phyloP scores from a whole-genome alignment of 2,113 vertebrate genomes.

The Burhinus bistriatus region DNA sequence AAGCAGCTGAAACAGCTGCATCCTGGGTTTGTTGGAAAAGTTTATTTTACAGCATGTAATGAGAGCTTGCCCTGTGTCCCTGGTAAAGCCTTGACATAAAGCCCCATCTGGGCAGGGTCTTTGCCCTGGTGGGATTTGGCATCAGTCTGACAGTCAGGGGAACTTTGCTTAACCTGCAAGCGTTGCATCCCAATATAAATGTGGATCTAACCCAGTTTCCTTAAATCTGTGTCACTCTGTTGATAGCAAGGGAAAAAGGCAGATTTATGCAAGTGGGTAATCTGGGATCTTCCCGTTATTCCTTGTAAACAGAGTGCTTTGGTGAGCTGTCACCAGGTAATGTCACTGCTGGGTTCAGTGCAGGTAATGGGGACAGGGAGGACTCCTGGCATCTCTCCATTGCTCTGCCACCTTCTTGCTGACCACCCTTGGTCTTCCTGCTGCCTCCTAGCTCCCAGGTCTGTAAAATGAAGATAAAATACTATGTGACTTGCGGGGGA shows the following conservation, averaged over 20 bases:
- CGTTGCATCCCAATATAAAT: neutral
- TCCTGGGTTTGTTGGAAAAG: neutral
- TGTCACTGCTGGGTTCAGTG: neutral
- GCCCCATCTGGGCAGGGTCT: neutral
- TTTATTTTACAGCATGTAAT: neutral
- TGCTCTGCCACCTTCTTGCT: neutral
- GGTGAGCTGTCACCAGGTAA: neutral
- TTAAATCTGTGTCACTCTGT: neutral
- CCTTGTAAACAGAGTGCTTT: neutral
- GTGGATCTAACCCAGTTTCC: neutral
- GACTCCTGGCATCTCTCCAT: neutral
- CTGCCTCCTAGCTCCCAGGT: neutral
- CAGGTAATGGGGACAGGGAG: neutral
- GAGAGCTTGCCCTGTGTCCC: neutral
- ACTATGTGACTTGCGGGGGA: neutral
- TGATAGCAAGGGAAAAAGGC: neutral
- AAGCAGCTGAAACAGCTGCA: conserved; percentile 30
- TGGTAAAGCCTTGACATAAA: neutral
- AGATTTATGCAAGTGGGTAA: neutral
- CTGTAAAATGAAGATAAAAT: neutral
- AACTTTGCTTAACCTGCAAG: neutral
- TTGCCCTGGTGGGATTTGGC: neutral
- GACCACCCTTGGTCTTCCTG: neutral
- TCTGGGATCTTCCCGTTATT: neutral
- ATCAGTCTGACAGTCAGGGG: neutral